Evolutionary conservation across 2,888 invertebrate species (phyloP).

Genomic region (Cataglyphis altisquamis): DNA sequence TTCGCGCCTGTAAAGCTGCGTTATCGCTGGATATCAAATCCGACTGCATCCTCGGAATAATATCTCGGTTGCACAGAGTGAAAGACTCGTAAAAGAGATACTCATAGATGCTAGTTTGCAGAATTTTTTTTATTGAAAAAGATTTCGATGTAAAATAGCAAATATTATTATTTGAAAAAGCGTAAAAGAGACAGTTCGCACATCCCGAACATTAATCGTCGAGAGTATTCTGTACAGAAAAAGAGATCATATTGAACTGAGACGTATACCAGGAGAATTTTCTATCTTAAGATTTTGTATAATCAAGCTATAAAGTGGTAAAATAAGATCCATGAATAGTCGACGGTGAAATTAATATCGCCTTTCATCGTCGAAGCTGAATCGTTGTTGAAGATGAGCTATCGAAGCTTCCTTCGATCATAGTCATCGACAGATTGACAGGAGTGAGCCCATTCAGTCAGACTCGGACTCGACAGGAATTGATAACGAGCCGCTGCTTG

Average conservation of each 20-base stretch:
- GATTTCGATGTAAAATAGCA: conserved; percentile 6
- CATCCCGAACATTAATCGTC: conserved; percentile 6
- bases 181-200: neutral
- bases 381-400: neutral
- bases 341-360: conserved; percentile 30
- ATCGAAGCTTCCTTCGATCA: neutral
- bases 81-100: conserved; percentile 47
- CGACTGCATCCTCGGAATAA: conserved; percentile 40
- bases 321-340: conserved; percentile 14
- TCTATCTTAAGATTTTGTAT: neutral
- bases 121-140: conserved; percentile 14
- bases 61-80: conserved; percentile 63
- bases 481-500: conserved; percentile 50
- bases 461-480: conserved; percentile 40
- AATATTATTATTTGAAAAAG: conserved; percentile 32
- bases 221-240: neutral
- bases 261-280: neutral
- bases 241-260: neutral
- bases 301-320: neutral
- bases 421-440: conserved; percentile 45
- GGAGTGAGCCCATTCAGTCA: conserved; percentile 46
- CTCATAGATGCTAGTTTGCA: neutral
- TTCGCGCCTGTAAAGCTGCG: conserved; percentile 44
- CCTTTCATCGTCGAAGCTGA: neutral
- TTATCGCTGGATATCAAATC: conserved; percentile 58